These are phyloP conservation scores for Schizothorax lantsangensis DNA, from an alignment of 2,797 vertebrate species.

Conservation along the genomic window DNA sequence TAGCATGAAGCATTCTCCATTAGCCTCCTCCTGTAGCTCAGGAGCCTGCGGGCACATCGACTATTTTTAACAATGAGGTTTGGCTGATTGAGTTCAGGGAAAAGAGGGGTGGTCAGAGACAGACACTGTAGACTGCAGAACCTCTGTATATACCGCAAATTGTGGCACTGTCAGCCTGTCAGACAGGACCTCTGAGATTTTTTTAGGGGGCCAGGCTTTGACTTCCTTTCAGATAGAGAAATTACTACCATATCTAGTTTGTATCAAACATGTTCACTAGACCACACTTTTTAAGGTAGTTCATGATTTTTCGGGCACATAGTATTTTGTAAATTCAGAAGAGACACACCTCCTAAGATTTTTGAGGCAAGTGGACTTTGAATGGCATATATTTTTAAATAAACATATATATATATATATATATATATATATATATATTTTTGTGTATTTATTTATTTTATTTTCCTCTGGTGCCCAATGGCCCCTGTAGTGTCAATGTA, in stretches of 20 bases:
- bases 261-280: background rate
- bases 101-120: constrained; percentile 59
- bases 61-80: constrained; percentile 80
- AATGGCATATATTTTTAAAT: background rate
- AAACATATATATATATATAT: background rate
- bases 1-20: constrained; percentile 59
- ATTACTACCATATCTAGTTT: background rate
- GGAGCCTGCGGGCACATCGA: constrained; percentile 69
- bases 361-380: background rate
- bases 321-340: background rate
- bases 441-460: background rate
- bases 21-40: constrained; percentile 65
- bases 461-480: too few species aligned
- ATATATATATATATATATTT: too few species aligned
- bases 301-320: background rate
- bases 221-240: background rate
- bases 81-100: constrained; percentile 70
- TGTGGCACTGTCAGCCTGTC: background rate
- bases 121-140: constrained; percentile 33
- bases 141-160: constrained; percentile 7
- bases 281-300: background rate
- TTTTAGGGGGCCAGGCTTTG: background rate
- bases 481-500: background rate
- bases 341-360: background rate
- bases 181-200: background rate